Base-by-base conservation (phyloP, 2,888 invertebrate genomes). In the Chloroclysta siterata region DNA sequence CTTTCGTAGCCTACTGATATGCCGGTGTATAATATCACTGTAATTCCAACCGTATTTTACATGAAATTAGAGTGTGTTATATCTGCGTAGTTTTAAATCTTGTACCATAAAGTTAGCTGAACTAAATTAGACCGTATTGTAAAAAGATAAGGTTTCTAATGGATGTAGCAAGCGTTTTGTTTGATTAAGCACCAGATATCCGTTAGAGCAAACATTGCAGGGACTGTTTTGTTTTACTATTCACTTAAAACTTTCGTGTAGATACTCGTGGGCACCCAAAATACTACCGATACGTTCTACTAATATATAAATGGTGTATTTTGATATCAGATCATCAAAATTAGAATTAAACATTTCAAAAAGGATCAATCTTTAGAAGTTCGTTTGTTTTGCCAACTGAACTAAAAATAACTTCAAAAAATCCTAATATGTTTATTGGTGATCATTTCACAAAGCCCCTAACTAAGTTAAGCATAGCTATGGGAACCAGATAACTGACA, bases 151-250 rank as follows among this genome's bases (percentile, higher is more conserved):
- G 51, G 65, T 54, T 41, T 33, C 14, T 28, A 15, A 28, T 58
- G 10, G 39, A 39, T 15, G 17, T 33, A n/a, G 13, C 2, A 28
- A 48, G 33, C 15, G 36, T 22, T 39, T 15, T 75, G 53, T 72
- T 72, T 72, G 66, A 66, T 64, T 65, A 68, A 60, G 58, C 57
- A 56, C 60, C 53, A 57, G 66, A 53, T 70, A 74, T 75, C 84
- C 84, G 84, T 81, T 83, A 81, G 68, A 29, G 62, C 76, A 80
- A 83, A 82, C 74, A 81, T 75, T 74, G 72, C 77, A 75, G 77
- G 66, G 67, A 69, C 62, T 64, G 62, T 59, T 57, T 44, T 62
- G 63, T 68, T 66, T 69, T 72, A 69, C 60, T 61, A 66, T 67
- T 68, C 55, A 69, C 67, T 67, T 67, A 59, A 61, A 54, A 58